Conservation (phyloP, 2,113 vertebrate genomes). For the Amphilophus citrinellus region DNA sequence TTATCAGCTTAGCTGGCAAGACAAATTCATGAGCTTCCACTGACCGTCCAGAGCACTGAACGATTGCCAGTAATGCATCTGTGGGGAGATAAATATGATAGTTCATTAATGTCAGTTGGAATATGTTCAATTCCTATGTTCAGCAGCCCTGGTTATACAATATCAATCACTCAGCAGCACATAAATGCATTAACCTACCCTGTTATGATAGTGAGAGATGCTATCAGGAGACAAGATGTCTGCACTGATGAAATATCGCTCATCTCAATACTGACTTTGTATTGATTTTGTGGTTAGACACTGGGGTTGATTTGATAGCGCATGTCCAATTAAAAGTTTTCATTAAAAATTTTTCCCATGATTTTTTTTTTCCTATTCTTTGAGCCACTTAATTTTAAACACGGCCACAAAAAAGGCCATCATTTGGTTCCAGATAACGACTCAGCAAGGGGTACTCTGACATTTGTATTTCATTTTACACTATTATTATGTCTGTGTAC, state of each 20-base stretch:
- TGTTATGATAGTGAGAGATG: slow-evolving; percentile 27
- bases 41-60: slow-evolving; percentile 9
- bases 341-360: background rate
- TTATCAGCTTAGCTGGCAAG: slow-evolving; percentile 18
- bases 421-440: background rate
- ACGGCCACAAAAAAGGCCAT: background rate
- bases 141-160: slow-evolving; percentile 13
- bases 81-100: slow-evolving; percentile 26
- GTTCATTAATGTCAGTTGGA: slow-evolving; percentile 51
- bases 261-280: slow-evolving; percentile 52
- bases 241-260: slow-evolving; percentile 42
- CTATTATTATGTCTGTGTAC: background rate
- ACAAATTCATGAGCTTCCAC: slow-evolving; percentile 2
- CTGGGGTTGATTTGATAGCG: slow-evolving; percentile 44
- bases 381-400: background rate
- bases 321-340: slow-evolving; percentile 52
- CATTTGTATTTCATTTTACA: background rate
- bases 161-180: slow-evolving; percentile 35
- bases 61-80: slow-evolving; percentile 8
- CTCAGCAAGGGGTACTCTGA: background rate
- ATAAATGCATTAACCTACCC: slow-evolving; percentile 41
- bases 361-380: background rate
- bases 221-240: slow-evolving; percentile 43
- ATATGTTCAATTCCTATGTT: slow-evolving; percentile 34
- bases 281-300: slow-evolving; percentile 63